Evolutionary conservation across 2,113 vertebrate species (phyloP), one percentile per base, ranked within the genome.

Genomic region (Malurus melanocephalus): DNA sequence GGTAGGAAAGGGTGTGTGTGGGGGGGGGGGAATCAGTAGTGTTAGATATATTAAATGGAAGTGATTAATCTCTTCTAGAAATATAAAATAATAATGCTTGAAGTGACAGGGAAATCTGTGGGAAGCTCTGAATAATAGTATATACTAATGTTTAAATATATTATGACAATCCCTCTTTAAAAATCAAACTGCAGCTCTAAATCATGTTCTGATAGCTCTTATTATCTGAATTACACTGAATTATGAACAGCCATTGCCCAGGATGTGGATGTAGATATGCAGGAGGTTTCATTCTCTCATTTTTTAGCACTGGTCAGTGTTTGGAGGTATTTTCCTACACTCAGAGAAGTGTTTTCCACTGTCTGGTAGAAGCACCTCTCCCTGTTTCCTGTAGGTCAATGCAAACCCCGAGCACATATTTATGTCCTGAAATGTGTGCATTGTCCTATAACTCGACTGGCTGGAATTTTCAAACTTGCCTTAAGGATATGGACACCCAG

Each of bases 401-500:
- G 40, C 4, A 16, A 24, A 72, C 16, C 10, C 46, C 71, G 76
- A 57, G 16, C 16, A 42, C 30, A 27, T 16, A 10, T 19, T 42
- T 56, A 10, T 40, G 30, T 45, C 61, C 61, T 81, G 33, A 48
- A 55, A 55, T 33, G 13, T 12, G 9, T 9, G 11, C 4, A 2
- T n/a, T 91, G 59, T 51, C 78, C 71, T 94, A 73, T 92, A 94
- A 81, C 75, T 82, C 8, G 1, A 40, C 59, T 66, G 67, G 32
- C 55, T 92, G 55, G 71, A 80, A 69, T 86, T 52, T 91, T 53
- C 71, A 76, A 80, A 59, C 62, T 77, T 82, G 67, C 93, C 93
- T 93, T 91, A 87, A 95, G 95, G 93, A 73, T 85, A 56, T 71
- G 71, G 90, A 80, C 85, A 59, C 94, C 88, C 92, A 90, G 45